Evolutionary conservation across 2,888 invertebrate genomes (phyloP).

Genomic region (Scaeva pyrastri): DNA sequence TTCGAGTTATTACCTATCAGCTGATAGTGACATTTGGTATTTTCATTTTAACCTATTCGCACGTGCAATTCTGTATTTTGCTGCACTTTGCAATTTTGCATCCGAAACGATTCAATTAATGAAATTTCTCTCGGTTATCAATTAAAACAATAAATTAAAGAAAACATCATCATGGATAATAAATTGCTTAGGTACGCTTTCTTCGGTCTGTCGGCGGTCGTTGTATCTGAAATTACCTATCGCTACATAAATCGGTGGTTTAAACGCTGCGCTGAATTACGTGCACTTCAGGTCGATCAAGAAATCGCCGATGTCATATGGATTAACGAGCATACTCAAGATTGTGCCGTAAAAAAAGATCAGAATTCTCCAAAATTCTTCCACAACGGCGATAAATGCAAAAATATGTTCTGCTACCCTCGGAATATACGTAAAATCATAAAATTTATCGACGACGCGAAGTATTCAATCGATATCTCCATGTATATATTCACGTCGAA

Average conservation of each 20-base stretch:
- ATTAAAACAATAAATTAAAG: background rate
- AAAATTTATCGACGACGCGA: conserved; percentile 78
- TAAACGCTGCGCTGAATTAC: conserved; percentile 33
- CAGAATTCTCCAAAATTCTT: conserved; percentile 9
- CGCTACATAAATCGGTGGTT: conserved; percentile 29
- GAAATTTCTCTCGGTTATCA: conserved; percentile 10
- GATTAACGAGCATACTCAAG: conserved; percentile 55
- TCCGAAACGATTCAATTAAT: background rate
- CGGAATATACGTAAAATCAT: conserved; percentile 77
- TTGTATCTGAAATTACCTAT: conserved; percentile 54
- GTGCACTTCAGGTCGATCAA: conserved; percentile 12
- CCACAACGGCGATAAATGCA: conserved; percentile 42
- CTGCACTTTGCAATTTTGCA: conserved; percentile 54
- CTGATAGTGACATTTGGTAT: conserved; percentile 56
- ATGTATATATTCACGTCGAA: conserved; percentile 80
- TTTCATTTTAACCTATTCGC: conserved; percentile 56
- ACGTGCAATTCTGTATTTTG: conserved; percentile 71
- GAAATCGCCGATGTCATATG: conserved; percentile 64
- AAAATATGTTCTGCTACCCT: conserved; percentile 55
- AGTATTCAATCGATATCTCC: conserved; percentile 80
- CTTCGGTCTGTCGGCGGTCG: conserved; percentile 42
- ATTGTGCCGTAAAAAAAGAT: conserved; percentile 27
- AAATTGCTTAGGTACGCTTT: conserved; percentile 33
- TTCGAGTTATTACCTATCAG: conserved; percentile 13
- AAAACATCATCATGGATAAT: conserved; percentile 32